Base-by-base conservation (phyloP, 2,888 invertebrate species). In the Cryptus viduatorius region DNA sequence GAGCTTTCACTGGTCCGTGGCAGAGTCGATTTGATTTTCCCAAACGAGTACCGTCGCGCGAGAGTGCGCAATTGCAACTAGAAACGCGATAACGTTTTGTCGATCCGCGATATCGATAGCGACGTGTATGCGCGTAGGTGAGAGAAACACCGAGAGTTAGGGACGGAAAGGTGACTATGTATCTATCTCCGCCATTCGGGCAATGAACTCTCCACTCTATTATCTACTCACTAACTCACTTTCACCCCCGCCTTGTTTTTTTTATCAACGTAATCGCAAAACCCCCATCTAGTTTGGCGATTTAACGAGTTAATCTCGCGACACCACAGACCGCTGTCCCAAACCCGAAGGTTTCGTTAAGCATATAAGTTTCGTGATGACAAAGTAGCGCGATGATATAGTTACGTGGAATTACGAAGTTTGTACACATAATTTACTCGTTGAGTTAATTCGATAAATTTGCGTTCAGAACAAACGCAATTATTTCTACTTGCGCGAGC, bases 21-120 rank as follows among this genome's bases (percentile, higher is more conserved):
- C 80, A 53, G 68, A 84, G 61, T 68, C 80, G 68, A 77, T 81
- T 84, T 78, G 73, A 73, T 84, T 37, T 84, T 24, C 61, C 72
- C 68, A 64, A 80, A 73, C 80, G 77, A 73, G 77, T 53, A 64
- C 4, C 77, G 68, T 78, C 68, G 56, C 71, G 64, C 77, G 44
- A 67, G 77, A 68, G 48, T 44, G 59, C 42, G 46, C 72, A 46
- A 65, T 67, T 80, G 77, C 77, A 73, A 78, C 64, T 80, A 56
- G 79, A 73, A 69, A 79, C 61, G 61, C 75, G 75, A 83, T 78
- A 84, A 69, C 77, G 84, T 81, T 84, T 84, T 80, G 67, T 77
- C 77, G 72, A 46, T 44, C 19, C 29, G 59, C 14, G 59, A 44
- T 61, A 59, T 72, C 72, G 46, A 72, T 59, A 59, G 24, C 59